Conservation (phyloP, 2,888 invertebrate species). For the Catocala sponsa region DNA sequence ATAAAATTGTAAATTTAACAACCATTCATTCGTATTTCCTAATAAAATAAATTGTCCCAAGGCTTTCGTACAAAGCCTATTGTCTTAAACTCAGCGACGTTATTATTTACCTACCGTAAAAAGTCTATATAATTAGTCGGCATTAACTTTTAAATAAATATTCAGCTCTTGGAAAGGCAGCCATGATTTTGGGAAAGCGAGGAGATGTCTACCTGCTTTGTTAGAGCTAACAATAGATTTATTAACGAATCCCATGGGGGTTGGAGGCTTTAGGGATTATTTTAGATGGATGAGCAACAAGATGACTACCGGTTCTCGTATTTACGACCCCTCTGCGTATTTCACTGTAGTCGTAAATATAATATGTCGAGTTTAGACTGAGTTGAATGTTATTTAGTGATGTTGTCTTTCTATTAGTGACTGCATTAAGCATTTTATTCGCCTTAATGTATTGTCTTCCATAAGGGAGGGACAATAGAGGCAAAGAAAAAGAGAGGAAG, state of each 20-base stretch:
- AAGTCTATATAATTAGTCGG: constrained; percentile 38
- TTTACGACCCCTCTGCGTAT: background rate
- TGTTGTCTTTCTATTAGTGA: no score
- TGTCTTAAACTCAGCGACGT: constrained; percentile 20
- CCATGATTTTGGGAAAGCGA: constrained; percentile 1
- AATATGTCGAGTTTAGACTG: no score
- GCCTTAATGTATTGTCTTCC: no score
- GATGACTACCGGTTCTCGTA: background rate
- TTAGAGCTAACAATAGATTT: background rate
- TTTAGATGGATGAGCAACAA: background rate
- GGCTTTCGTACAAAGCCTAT: constrained; percentile 24
- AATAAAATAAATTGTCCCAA: constrained; percentile 8
- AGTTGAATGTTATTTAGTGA: no score
- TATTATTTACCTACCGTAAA: constrained; percentile 21
- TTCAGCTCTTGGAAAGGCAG: constrained; percentile 25
- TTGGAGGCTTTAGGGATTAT: background rate
- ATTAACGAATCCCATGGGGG: background rate
- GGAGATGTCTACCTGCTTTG: background rate
- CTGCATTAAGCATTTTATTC: no score
- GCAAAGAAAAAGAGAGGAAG: no score
- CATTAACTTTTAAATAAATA: constrained; percentile 41
- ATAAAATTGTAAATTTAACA: background rate
- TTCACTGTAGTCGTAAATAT: background rate
- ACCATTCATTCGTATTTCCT: background rate
- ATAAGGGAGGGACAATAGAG: no score